Base-by-base conservation (phyloP, 1,140 invertebrate species). In the Campodea augens region DNA sequence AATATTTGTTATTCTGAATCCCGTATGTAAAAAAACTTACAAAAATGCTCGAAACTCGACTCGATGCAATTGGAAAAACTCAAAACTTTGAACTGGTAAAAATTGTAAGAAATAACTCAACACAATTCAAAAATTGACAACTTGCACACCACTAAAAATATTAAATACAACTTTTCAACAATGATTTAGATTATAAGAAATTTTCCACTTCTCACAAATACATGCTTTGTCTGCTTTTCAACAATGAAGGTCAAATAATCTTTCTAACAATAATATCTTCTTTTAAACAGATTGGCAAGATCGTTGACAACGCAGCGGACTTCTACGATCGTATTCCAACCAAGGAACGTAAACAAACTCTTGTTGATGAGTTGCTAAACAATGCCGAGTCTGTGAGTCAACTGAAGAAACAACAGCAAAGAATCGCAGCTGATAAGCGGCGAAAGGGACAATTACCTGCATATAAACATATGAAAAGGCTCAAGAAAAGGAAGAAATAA, bases 301-400 rank as follows among this genome's bases (percentile, higher is more conserved):
- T 75, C 38, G 55, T 72, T 19, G 71, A 73, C 40, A 57, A 54
- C 43, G 51, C 66, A 7, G 60, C 61, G 19, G 73, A 75, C 52
- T 76, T 67, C 56, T 76, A 74, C 52, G 57, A 77, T 50, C 59
- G 59, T 13, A 67, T 89, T 42, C 59, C 92, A 43, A 81, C 84
- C 0, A 91, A 87, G 58, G 71, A 90, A 53, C 70, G 87, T 2
- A 96, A 93, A 60, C 63, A 69, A 21, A 90, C 86, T 0, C 70
- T 97, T 47, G 87, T 95, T 0, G 89, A 97, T 49, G 91, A 97
- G 60, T 65, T 96, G 0, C 62, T 96, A 57, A 78, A 78, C 7
- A 86, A 95, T 73, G 79, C 81, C 13, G 74, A 89, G 54, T 83
- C 91, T 56, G 71, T 79, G 52, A 81, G 78, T 64, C 87, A 78